A percentile compares a stretch with the other conserved stretches of the same genome.
Evolutionary conservation across 2,797 vertebrate species (phyloP).

Genomic region (Novumbra hubbsi): DNA sequence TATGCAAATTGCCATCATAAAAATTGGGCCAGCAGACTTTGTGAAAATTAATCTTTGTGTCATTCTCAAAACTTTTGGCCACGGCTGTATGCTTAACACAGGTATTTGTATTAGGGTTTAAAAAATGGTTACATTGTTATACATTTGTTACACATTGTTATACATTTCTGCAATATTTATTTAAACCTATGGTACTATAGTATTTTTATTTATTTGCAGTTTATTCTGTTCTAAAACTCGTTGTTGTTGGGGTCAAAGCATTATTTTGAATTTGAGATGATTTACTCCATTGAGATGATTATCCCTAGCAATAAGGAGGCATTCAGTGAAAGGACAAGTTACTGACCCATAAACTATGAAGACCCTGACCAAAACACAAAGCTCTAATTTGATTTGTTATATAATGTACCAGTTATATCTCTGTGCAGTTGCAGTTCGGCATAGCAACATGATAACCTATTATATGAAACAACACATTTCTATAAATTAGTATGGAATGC

Average conservation of each 20-base stretch:
- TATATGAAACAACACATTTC: background rate
- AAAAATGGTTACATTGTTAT: too few species aligned
- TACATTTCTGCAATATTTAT: too few species aligned
- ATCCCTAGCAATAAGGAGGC: background rate
- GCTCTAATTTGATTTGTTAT: constrained; percentile 1
- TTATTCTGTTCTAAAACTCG: background rate
- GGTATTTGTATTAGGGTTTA: too few species aligned
- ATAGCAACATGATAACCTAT: background rate
- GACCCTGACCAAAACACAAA: background rate
- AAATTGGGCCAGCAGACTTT: too few species aligned
- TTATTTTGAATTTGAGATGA: background rate
- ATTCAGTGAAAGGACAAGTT: background rate
- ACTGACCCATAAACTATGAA: background rate
- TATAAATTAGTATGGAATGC: background rate
- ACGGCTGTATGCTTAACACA: too few species aligned
- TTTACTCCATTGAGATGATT: background rate
- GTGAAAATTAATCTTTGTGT: too few species aligned
- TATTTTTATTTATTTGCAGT: background rate
- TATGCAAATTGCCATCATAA: too few species aligned
- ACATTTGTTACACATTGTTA: too few species aligned
- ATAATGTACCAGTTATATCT: background rate
- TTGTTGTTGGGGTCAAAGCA: background rate
- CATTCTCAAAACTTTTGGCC: too few species aligned
- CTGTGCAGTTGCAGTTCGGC: background rate
- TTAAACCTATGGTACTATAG: background rate